Percentiles rank a stretch among this genome's conserved stretches.
These are phyloP conservation scores for Suncus etruscus DNA, from an alignment of 2,113 vertebrate species.

Conservation along the genomic window DNA sequence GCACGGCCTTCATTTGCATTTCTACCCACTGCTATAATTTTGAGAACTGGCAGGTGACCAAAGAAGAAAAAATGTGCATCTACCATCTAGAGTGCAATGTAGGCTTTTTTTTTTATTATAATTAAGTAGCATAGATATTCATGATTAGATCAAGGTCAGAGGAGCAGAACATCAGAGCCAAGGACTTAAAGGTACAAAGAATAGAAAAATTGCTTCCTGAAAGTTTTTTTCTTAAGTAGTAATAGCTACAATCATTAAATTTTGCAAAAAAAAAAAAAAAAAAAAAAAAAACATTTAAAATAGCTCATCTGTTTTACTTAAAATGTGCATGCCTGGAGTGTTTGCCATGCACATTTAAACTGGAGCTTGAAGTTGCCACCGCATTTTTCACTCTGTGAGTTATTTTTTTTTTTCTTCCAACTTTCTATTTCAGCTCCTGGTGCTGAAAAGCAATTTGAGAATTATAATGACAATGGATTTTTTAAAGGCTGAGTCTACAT, in stretches of 20 bases:
- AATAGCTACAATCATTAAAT: conserved; percentile 64
- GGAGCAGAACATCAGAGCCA: conserved; percentile 78
- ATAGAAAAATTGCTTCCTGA: conserved; percentile 71
- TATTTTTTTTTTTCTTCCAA: neutral
- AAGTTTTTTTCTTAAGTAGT: conserved; percentile 42
- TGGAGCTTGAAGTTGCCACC: conserved; percentile 49
- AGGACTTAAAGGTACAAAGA: conserved; percentile 75
- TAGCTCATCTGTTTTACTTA: conserved; percentile 79
- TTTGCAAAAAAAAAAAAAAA: too few species aligned
- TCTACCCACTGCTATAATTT: conserved; percentile 86
- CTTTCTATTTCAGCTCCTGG: conserved; percentile 62
- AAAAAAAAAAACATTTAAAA: conserved; percentile 77
- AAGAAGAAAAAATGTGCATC: conserved; percentile 77
- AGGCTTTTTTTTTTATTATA: conserved; percentile 82
- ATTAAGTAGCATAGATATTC: conserved; percentile 85
- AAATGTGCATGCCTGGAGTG: conserved; percentile 39
- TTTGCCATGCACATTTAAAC: conserved; percentile 49
- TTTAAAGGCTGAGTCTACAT: conserved; percentile 36
- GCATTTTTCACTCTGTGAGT: neutral
- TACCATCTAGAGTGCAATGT: conserved; percentile 83
- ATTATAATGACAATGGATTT: conserved; percentile 63
- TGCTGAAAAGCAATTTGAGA: conserved; percentile 62
- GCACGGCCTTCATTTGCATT: conserved; percentile 85
- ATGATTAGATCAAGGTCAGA: conserved; percentile 85
- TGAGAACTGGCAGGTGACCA: conserved; percentile 87